Base-by-base conservation (phyloP, 2,797 vertebrate species). In the Sebastes oblongus region DNA sequence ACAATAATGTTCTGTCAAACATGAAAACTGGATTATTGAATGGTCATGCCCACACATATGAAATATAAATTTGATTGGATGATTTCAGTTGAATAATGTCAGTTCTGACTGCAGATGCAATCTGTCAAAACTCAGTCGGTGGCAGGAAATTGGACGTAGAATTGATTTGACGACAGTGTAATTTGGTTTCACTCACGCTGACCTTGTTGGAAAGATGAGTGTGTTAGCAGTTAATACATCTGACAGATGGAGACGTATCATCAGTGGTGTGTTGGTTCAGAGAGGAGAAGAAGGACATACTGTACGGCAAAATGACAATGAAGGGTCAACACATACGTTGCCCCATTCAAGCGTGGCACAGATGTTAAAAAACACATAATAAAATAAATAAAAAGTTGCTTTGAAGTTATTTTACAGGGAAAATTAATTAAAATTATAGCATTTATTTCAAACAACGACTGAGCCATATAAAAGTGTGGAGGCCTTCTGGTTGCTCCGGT, bases 131-230 rank as follows among this genome's bases (percentile, higher is more conserved):
- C 3, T 4, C 32, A 68, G 66, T 25, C 9, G 0, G 25, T 42
- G 39, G 39, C 27, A 42, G 39, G 39, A 62, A 42, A 64, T 12
- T 24, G 46, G 18, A 61, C 34, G 25, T 2, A 20, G 67, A 67
- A 85, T 65, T 75, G 77, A 77, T 82, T 36, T 69, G 65, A 74
- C 46, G 55, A 70, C 59, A 20, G 32, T 14, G 20, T 71, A 54
- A 77, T 77, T 62, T 66, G 39, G 16, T 50, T 2, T 10, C 24
- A 56, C 13, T 73, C 55, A 6, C 1, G 2, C 22, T 71, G 65
- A 77, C 69, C 39, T 39, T 14, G 13, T 39, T 36, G 42, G 5
- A 16, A 59, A 80, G 62, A 61, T 36, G 36, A 22, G 20, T 25
- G 64, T 73, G 67, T 73, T 59, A 12, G 20, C 24, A 60, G 46